Evolutionary conservation across 2,888 invertebrate species (phyloP), one percentile per base, ranked within the genome.

Genomic region (Troides helena): DNA sequence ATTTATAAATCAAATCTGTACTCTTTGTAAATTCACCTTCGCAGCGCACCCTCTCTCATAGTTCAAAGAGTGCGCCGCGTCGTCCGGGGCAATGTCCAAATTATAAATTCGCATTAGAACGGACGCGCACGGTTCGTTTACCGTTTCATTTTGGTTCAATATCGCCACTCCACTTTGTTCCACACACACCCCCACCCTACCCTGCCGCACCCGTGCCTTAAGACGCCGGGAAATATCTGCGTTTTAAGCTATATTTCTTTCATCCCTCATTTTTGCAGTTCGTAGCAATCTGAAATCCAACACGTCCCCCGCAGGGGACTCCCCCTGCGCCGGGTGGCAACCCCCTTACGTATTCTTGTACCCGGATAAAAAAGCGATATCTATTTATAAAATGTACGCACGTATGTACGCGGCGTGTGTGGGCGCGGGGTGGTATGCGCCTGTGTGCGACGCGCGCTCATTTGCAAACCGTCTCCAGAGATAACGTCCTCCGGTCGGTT

Each of bases 221-320:
- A 92, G 92, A 92, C 90, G 92, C 89, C 92, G 90, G 90, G 90
- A 92, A 92, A 92, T 92, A 93, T 93, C 93, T 93, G 92, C 93
- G 93, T 93, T 93, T 93, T 93, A 93, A 93, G 93, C 93, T 93
- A 93, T 93, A 93, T 93, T 93, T 93, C 93, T 93, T 93, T 93
- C 93, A 93, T 93, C 93, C 93, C 93, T 93, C 93, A 93, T 93
- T 93, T 93, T 93, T 93, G 93, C 93, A 93, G 93, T 93, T 92
- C 92, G 93, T 92, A 93, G 93, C 93, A 93, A 93, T 93, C 93
- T 93, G 92, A 91, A 92, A 92, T 90, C 93, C 92, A 91, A 91
- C 91, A 92, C 93, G 92, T 90, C 93, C 90, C 92, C 91, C 89
- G 88, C 88, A 83, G 89, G 88, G 90, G 85, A 81, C 71, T 81